Conservation (phyloP, 2,797 vertebrate genomes). For the Syncerus caffer region DNA sequence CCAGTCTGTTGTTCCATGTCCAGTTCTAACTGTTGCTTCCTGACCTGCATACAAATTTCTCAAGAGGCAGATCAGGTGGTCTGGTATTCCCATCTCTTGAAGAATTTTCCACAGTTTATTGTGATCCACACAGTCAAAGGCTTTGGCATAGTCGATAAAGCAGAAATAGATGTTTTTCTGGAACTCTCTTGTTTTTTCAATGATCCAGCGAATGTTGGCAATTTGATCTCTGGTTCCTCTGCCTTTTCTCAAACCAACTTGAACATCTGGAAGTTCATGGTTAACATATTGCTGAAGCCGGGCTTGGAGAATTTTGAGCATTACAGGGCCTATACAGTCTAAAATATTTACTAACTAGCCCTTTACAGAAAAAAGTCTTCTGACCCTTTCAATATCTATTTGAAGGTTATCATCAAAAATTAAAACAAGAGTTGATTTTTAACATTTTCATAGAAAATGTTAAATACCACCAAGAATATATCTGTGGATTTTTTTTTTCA, state of each 20-base stretch:
- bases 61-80: neutral
- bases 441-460: neutral
- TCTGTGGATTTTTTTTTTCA: neutral
- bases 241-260: neutral
- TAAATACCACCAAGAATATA: neutral
- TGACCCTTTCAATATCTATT: neutral
- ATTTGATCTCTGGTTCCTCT: neutral
- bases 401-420: constrained; percentile 12
- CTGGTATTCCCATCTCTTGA: neutral
- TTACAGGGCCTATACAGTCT: neutral
- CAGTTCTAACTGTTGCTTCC: neutral
- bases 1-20: neutral
- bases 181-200: neutral
- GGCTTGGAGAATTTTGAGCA: neutral
- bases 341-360: neutral
- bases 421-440: neutral
- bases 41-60: neutral
- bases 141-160: neutral
- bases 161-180: neutral
- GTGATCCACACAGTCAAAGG: neutral
- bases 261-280: neutral
- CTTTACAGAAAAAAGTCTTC: neutral
- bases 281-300: neutral
- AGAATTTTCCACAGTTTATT: neutral
- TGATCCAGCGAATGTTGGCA: neutral